phyloP scores from a whole-genome alignment of 2,888 invertebrate species.

The Cheilosia pagana region DNA sequence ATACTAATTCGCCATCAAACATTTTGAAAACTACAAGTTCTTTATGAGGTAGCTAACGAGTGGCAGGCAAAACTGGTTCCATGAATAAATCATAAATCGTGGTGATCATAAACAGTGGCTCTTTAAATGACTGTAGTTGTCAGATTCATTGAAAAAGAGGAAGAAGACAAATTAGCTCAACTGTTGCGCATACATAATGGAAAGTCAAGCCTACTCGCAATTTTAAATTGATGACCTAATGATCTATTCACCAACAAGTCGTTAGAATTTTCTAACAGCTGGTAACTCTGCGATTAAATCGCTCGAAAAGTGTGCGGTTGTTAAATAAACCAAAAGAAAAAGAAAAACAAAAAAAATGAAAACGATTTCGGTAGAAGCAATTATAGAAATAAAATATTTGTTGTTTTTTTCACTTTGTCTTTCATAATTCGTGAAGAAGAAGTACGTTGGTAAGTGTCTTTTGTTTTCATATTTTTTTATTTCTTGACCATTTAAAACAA shows the following conservation, averaged over 20 bases:
- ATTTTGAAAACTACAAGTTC: neutral
- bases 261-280: too few relatives aligned
- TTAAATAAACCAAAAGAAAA: too few relatives aligned
- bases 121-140: slow-evolving; percentile 6
- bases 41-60: slow-evolving; percentile 4
- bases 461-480: neutral
- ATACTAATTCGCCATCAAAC: slow-evolving; percentile 34
- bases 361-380: too few relatives aligned
- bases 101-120: neutral
- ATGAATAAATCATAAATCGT: neutral
- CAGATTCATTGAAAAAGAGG: neutral
- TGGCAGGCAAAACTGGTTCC: neutral
- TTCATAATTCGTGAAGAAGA: too few relatives aligned
- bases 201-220: neutral
- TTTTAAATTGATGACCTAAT: neutral
- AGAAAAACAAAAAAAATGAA: too few relatives aligned
- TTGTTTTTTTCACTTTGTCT: too few relatives aligned
- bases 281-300: too few relatives aligned
- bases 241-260: neutral
- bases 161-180: neutral
- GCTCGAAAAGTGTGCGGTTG: too few relatives aligned
- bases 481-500: slow-evolving; percentile 16
- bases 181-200: neutral
- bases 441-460: too few relatives aligned
- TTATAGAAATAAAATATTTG: too few relatives aligned